A percentile compares a stretch with the other conserved stretches of the same genome.
Conservation (phyloP, 2,888 invertebrate genomes). For the Arrhopalites spinosus region DNA sequence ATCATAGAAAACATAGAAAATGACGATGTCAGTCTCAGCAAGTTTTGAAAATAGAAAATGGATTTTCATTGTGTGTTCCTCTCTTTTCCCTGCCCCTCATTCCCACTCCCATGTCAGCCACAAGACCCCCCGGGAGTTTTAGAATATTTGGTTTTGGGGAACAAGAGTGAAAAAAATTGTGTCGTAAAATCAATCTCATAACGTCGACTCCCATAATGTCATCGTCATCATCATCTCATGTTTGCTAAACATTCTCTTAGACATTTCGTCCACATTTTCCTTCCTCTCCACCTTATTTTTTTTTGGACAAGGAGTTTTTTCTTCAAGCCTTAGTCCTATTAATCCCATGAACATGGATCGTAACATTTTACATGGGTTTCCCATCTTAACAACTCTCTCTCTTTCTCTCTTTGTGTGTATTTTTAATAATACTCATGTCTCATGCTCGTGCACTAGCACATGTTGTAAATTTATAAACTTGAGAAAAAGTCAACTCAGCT, state of each 20-base stretch:
- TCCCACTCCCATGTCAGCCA: background rate
- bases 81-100: background rate
- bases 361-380: background rate
- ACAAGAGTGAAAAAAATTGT: constrained; percentile 11
- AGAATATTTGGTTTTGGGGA: constrained; percentile 34
- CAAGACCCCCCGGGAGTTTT: constrained; percentile 33
- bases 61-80: constrained; percentile 38
- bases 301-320: no score
- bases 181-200: constrained; percentile 52
- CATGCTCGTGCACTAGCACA: no score
- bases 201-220: background rate
- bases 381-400: no score
- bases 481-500: no score
- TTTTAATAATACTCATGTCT: no score
- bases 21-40: constrained; percentile 44
- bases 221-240: background rate
- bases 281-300: background rate
- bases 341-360: background rate
- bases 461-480: no score
- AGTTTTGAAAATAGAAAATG: constrained; percentile 12
- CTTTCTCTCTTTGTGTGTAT: no score
- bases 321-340: background rate
- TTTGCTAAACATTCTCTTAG: background rate
- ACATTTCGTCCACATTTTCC: background rate
- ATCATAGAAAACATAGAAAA: constrained; percentile 28